These are phyloP conservation scores for Scolopax rusticola DNA, from an alignment of 2,797 vertebrate species.

Conservation along the genomic window DNA sequence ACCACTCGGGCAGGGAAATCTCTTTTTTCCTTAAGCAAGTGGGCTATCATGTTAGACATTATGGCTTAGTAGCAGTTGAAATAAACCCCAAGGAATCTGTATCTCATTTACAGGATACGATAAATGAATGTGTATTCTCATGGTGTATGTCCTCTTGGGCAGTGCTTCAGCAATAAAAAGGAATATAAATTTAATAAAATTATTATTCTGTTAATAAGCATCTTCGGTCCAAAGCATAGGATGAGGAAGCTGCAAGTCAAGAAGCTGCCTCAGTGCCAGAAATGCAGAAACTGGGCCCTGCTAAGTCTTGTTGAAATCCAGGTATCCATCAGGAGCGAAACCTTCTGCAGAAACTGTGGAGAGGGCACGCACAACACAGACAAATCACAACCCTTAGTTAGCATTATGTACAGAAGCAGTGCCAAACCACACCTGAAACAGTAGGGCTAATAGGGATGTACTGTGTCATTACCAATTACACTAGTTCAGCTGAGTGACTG, in stretches of 20 bases:
- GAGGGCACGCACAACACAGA: neutral
- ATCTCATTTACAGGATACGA: neutral
- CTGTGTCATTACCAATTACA: constrained; percentile 7
- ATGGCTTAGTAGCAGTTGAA: neutral
- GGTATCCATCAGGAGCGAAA: neutral
- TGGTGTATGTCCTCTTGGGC: neutral
- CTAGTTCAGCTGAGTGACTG: constrained; percentile 3
- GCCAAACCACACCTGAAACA: constrained; percentile 19
- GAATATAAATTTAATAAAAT: neutral
- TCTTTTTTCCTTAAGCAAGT: neutral
- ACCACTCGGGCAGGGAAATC: neutral
- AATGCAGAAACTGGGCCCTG: neutral
- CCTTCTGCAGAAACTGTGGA: neutral
- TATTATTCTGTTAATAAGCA: neutral
- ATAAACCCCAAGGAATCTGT: neutral
- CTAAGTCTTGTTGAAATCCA: neutral
- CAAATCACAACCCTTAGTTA: neutral
- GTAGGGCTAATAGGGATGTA: neutral
- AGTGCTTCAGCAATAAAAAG: neutral
- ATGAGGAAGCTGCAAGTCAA: neutral
- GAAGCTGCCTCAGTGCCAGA: neutral
- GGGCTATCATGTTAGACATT: neutral
- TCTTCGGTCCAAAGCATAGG: neutral
- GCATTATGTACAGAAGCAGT: neutral
- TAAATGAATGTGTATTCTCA: constrained; percentile 10